Base-by-base conservation (phyloP, 2,113 vertebrate genomes). In the Catharus fuscescens region DNA sequence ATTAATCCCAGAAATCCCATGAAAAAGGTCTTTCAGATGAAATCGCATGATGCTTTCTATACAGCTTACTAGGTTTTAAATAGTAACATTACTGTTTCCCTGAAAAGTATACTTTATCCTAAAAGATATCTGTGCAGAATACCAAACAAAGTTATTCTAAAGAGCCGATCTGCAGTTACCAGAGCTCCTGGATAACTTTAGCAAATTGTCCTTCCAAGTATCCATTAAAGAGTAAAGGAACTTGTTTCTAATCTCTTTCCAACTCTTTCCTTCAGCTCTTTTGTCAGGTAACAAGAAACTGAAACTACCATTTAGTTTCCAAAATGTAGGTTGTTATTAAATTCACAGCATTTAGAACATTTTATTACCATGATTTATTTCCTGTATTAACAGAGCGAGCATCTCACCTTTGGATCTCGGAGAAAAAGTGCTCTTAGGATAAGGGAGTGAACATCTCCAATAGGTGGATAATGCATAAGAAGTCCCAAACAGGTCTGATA, bases 401-500 rank as follows among this genome's bases (percentile, higher is more conserved):
- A 64, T 95, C 96, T 98, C 98, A 99, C 99, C 99, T 99, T 99
- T 88, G 99, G 99, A 97, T 99, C 99, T 97, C 99, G 97, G 47
- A 99, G 99, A 96, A 99, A 99, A 73, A 99, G 98, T 32, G 99
- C 98, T 98, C 99, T 99, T 78, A 99, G 98, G 79, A 99, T 99
- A 93, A 99, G 98, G 73, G 99, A 98, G 76, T 99, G 99, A 90
- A 99, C 98, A 93, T 99, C 99, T 90, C 98, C 99, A 76, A 99
- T 97, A 47, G 98, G 98, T 72, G 99, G 99, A 90, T 99, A 99
- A 98, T 99, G 99, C 99, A 99, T 99, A 87, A 99, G 98, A 77
- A 99, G 98, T 92, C 99, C 99, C 81, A 99, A 97, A 95, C 99
- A 99, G 67, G 99, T 99, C 97, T 99, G 99, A 96, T 99, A 99